A percentile compares a stretch with the other conserved stretches of the same genome.
Evolutionary conservation across 2,888 invertebrate species (phyloP).

Genomic region (Macrophya alboannulata): DNA sequence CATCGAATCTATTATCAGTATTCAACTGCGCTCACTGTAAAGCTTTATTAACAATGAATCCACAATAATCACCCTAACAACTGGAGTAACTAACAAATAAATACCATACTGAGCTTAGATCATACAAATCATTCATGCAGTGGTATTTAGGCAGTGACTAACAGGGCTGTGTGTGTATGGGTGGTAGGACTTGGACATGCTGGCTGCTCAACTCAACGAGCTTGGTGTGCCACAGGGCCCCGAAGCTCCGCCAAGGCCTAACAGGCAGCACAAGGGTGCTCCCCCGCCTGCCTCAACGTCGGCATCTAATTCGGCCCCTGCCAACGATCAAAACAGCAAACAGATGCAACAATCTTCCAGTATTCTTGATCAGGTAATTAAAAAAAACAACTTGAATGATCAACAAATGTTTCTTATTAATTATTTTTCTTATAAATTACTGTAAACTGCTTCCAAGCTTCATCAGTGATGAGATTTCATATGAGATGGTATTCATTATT

Average conservation of each 20-base stretch:
- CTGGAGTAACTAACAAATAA: slow-evolving; percentile 35
- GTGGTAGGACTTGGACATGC: slow-evolving; percentile 95
- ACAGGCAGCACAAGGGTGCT: slow-evolving; percentile 76
- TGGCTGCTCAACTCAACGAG: slow-evolving; percentile 98
- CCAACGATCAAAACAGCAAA: slow-evolving; percentile 77
- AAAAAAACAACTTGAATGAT: neutral
- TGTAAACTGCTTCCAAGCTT: slow-evolving; percentile 11
- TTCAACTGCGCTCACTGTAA: neutral
- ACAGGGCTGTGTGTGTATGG: slow-evolving; percentile 77
- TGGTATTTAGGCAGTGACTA: slow-evolving; percentile 74
- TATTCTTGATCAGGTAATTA: slow-evolving; percentile 76
- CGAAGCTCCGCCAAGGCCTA: slow-evolving; percentile 86
- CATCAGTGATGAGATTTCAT: neutral
- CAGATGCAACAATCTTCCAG: slow-evolving; percentile 77
- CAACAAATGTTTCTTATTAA: neutral
- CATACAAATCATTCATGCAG: slow-evolving; percentile 51
- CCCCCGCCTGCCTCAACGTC: slow-evolving; percentile 70
- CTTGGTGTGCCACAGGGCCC: slow-evolving; percentile 90
- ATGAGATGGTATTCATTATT: neutral
- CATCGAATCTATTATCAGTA: neutral
- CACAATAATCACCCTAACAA: neutral
- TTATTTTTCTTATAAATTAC: neutral
- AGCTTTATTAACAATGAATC: slow-evolving; percentile 39
- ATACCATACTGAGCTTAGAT: slow-evolving; percentile 7
- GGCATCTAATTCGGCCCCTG: slow-evolving; percentile 71